Conservation (phyloP, 2,113 vertebrate genomes). For the Xenus cinereus region DNA sequence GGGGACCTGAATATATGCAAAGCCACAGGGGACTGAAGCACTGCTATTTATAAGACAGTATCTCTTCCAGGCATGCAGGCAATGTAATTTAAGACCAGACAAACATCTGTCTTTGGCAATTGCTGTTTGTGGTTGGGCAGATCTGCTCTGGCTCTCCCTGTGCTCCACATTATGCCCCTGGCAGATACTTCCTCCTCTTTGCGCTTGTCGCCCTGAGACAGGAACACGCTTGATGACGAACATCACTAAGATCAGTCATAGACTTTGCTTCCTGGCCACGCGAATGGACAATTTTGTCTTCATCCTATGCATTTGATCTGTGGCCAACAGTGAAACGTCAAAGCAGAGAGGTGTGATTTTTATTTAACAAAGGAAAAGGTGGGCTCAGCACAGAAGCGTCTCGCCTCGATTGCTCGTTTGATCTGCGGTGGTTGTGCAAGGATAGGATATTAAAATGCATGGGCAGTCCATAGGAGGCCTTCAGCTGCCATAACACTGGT, state of each 20-base stretch:
- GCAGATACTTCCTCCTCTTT: background rate
- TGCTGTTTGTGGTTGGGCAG: background rate
- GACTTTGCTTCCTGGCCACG: background rate
- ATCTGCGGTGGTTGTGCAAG: background rate
- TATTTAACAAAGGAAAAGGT: background rate
- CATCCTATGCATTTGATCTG: background rate
- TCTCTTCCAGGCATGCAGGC: background rate
- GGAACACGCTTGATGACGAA: background rate
- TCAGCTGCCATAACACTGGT: background rate
- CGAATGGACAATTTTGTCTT: background rate
- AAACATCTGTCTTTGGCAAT: background rate
- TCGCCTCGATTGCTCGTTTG: background rate
- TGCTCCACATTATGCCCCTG: background rate
- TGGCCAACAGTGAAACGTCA: background rate
- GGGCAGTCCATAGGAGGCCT: background rate
- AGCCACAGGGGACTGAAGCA: background rate
- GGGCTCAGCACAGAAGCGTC: background rate
- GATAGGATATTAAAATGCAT: background rate
- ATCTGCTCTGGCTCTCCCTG: background rate
- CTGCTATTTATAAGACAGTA: background rate
- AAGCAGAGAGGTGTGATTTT: background rate
- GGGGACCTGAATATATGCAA: background rate
- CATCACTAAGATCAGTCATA: background rate
- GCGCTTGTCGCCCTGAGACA: background rate
- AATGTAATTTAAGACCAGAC: conserved; percentile 16